These are phyloP conservation scores for Bambusicola thoracicus DNA, from an alignment of 2,113 vertebrate species.

Conservation along the genomic window DNA sequence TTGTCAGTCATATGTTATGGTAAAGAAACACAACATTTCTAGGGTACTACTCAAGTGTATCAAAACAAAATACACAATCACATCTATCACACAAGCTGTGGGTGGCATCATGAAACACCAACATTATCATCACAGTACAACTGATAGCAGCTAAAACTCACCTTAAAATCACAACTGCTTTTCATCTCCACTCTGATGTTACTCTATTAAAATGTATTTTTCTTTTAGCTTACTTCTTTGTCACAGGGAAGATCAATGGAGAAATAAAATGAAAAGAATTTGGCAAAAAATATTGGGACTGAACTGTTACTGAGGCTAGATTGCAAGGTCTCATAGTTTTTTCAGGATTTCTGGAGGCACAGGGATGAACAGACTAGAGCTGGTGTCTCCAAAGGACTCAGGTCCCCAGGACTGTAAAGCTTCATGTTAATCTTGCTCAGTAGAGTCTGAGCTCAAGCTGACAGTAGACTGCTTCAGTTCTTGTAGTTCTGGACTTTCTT, in stretches of 20 bases:
- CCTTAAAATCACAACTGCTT: neutral
- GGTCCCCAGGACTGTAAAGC: neutral
- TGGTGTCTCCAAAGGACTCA: neutral
- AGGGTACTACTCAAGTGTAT: neutral
- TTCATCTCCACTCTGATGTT: slow-evolving; percentile 1
- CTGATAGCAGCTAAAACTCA: neutral
- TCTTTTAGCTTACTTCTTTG: neutral
- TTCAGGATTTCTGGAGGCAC: neutral
- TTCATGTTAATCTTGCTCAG: neutral
- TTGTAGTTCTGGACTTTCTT: neutral
- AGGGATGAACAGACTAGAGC: neutral
- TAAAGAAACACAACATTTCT: neutral
- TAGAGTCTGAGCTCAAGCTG: neutral
- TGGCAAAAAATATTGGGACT: neutral
- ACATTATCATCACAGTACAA: neutral
- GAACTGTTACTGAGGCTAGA: neutral
- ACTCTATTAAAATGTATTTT: slow-evolving; percentile 16
- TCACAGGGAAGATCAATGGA: neutral
- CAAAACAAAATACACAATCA: slow-evolving; percentile 2
- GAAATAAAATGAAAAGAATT: neutral
- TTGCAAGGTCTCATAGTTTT: neutral
- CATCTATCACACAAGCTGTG: slow-evolving; percentile 4
- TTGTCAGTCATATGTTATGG: neutral
- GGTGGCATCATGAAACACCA: slow-evolving; percentile 24
- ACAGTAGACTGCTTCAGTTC: neutral